Percentiles rank a stretch among this genome's conserved stretches.
Evolutionary conservation across 1,140 invertebrate genomes (phyloP).

Genomic region (Orussus abietinus): DNA sequence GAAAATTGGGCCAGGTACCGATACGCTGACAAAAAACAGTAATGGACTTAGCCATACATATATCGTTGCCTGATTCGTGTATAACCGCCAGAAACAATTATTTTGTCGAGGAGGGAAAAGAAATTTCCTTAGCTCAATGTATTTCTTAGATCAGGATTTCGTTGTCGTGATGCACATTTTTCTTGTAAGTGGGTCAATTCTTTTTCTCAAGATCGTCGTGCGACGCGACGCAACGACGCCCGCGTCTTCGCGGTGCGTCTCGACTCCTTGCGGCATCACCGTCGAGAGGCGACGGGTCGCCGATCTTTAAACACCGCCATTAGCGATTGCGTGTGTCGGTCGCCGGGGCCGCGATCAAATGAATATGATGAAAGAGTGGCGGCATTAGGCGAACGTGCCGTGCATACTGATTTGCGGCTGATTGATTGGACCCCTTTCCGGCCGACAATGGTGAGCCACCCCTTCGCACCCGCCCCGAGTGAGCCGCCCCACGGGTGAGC

Average conservation of each 20-base stretch:
- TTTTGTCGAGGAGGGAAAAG: too few species aligned
- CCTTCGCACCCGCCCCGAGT: constrained; percentile 13
- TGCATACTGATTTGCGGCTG: constrained; percentile 55
- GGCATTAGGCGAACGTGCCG: constrained; percentile 53
- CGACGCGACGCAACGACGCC: too few species aligned
- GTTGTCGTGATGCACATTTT: too few species aligned
- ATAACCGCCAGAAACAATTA: too few species aligned
- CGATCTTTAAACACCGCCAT: constrained; percentile 44
- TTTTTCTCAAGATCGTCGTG: not conserved
- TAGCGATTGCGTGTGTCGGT: constrained; percentile 43
- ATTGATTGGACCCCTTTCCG: constrained; percentile 53
- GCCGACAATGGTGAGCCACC: constrained; percentile 28
- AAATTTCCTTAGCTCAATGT: too few species aligned
- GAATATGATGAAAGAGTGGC: constrained; percentile 55
- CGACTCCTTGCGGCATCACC: constrained; percentile 29
- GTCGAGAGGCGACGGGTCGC: constrained; percentile 35
- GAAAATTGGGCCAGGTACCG: too few species aligned
- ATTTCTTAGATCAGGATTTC: too few species aligned
- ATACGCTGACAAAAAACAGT: too few species aligned
- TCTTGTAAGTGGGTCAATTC: too few species aligned
- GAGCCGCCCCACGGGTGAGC: constrained; percentile 24
- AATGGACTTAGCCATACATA: too few species aligned
- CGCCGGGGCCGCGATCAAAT: constrained; percentile 45
- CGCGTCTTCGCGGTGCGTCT: too few species aligned
- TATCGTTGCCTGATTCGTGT: too few species aligned